Evolutionary conservation across 2,113 vertebrate genomes (phyloP), one percentile per base, ranked within the genome.

Genomic region (Actenoides lindsayi): DNA sequence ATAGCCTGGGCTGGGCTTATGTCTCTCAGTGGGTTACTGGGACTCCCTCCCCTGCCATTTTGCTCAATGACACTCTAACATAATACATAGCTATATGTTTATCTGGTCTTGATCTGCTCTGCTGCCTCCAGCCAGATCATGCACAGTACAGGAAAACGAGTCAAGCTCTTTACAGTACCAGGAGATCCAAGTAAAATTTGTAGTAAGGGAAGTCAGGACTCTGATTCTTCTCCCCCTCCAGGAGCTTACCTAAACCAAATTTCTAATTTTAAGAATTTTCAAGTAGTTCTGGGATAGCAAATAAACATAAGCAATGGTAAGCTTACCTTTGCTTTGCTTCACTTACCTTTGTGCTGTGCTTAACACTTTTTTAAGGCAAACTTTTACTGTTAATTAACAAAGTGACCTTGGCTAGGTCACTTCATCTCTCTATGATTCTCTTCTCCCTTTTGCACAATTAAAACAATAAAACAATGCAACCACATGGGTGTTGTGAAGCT

Each of bases 371-470:
- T 70, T 28, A 77, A 77, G 93, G 57, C 8, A 78, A 88, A 68
- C 35, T 90, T 77, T 23, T 44, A 33, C 17, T 69, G 69, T 50
- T 87, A 82, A 82, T 68, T 87, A 67, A 27, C 9, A 56, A 62
- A 74, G 19, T 77, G 90, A 60, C 80, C 74, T 86, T 68, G 31
- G 59, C 18, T 50, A 68, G 33, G 30, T 91, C 9, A 6, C 59
- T 93, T 93, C 46, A 84, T 20, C 21, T 91, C 83, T 83, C 53
- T 3, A 6, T 50, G 41, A 44, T 80, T 89, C 62, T 63, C 46
- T 84, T 85, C 73, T 68, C 33, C 71, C 53, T 50, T 88, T 50
- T 90, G 89, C 67, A 65, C 90, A 96, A 90, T 89, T 73, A 92
- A 63, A 57, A 85, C 51, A 85, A 94, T 95, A 90, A 92, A 94